Percentiles rank a stretch among this genome's conserved stretches.
Conservation (phyloP, 1,140 invertebrate species). For the Drosophila erecta region DNA sequence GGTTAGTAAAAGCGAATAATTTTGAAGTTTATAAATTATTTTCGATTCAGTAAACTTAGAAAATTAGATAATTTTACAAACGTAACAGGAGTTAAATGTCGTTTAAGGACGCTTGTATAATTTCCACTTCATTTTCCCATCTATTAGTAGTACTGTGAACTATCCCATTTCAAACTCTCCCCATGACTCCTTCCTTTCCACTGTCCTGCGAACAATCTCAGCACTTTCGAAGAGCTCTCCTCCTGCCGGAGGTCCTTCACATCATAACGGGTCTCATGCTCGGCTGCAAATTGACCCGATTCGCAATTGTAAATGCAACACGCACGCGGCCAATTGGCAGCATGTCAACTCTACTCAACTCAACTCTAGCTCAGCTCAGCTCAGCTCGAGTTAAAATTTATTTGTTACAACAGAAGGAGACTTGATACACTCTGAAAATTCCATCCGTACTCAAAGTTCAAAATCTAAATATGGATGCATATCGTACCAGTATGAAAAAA, state of each 20-base stretch:
- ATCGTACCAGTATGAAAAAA: no score
- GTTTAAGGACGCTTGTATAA: no score
- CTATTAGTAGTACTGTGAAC: neutral
- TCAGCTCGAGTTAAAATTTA: slow-evolving; percentile 44
- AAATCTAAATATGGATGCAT: neutral
- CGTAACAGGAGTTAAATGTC: neutral
- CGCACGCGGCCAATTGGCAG: slow-evolving; percentile 68
- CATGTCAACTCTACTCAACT: slow-evolving; percentile 59
- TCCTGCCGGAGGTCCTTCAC: slow-evolving; percentile 25
- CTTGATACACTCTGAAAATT: slow-evolving; percentile 2
- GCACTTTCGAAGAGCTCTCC: slow-evolving; percentile 7
- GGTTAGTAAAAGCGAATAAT: no score
- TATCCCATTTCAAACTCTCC: neutral
- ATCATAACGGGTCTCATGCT: slow-evolving; percentile 22
- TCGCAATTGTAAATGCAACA: slow-evolving; percentile 57
- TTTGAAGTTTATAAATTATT: no score
- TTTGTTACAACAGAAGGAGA: slow-evolving; percentile 37
- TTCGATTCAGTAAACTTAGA: no score
- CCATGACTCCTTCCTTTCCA: neutral
- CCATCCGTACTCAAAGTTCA: no score
- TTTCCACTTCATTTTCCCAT: neutral
- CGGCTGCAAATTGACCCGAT: slow-evolving; percentile 66
- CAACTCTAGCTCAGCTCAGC: slow-evolving; percentile 13
- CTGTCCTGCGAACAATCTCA: slow-evolving; percentile 8
- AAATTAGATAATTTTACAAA: no score